Base-by-base conservation (phyloP, 92 coral and sea anemone genomes). In the Pocillopora grandis region DNA sequence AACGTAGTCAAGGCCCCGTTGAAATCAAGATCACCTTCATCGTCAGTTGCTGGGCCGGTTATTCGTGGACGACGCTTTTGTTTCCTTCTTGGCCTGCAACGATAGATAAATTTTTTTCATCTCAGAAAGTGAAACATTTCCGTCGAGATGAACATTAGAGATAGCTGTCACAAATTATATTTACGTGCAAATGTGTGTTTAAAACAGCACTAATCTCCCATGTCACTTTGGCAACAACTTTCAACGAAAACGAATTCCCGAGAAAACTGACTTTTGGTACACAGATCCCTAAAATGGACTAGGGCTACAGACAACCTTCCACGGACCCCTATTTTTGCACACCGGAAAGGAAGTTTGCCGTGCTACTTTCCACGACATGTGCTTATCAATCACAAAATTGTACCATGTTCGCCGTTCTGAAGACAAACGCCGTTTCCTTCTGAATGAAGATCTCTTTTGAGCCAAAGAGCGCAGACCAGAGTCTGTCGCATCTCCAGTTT, bases 1-100 rank as follows among this genome's bases (percentile, higher is more conserved):
- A 91, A 90, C 16, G 71, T 90, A 60, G 90, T 56, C 83, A 89
- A 11, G 14, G 98, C 93, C 8, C 87, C 95, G 63, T 85, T 88
- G 18, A 87, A 81, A 75, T 94, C 95, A 36, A 94, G 81, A 58
- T 91, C 98, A 1, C 84, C 88, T 37, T 85, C 90, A 65, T 88
- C 89, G 75, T 88, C 91, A 19, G 93, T 87, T 12, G 75, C 82
- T 55, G 70, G 58, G 13, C 59, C 75, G 2, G 71, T 21, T 49
- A 76, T 63, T 18, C 42, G 70, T 12, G 80, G 81, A 17, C 87
- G 89, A n/a, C 80, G 78, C 68, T 69, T 87, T 80, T 37, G 77
- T 58, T 66, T 75, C 78, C 48, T 82, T 64, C 27, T 80, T 75
- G 75, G 36, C 76, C 81, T 78, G 66, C 31, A 83, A 78, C 10